phyloP scores from a whole-genome alignment of 2,888 invertebrate species.

The Bellardia pandia region DNA sequence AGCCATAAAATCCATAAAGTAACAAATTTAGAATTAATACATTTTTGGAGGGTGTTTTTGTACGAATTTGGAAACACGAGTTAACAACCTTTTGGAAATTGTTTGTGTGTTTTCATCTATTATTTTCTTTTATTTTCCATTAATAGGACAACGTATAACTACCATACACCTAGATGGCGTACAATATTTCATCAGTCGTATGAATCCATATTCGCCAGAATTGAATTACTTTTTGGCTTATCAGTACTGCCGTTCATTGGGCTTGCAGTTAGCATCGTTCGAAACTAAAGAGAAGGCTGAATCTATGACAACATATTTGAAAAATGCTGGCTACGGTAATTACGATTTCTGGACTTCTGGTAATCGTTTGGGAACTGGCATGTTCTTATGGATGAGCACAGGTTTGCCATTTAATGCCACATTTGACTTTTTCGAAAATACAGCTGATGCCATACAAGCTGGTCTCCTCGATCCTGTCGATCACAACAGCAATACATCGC shows the following conservation, averaged over 20 bases:
- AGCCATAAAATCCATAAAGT: not conserved
- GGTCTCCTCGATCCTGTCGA: slow-evolving; percentile 86
- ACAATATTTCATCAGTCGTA: slow-evolving; percentile 93
- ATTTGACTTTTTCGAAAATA: slow-evolving; percentile 91
- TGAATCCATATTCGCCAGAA: slow-evolving; percentile 94
- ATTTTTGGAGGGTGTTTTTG: not conserved
- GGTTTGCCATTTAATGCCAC: slow-evolving; percentile 94
- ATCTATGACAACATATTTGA: slow-evolving; percentile 92
- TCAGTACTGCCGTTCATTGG: slow-evolving; percentile 94
- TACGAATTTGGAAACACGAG: not conserved
- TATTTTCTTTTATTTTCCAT: slow-evolving; percentile 11
- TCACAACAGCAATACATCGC: slow-evolving; percentile 90
- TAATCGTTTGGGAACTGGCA: slow-evolving; percentile 93
- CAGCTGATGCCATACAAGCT: slow-evolving; percentile 84
- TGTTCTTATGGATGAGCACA: slow-evolving; percentile 96
- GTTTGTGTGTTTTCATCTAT: not conserved
- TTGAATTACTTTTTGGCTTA: slow-evolving; percentile 94
- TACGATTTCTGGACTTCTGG: slow-evolving; percentile 96
- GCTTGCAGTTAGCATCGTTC: slow-evolving; percentile 92
- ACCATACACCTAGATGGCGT: slow-evolving; percentile 94
- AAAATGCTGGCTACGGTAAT: slow-evolving; percentile 93
- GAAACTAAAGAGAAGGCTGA: slow-evolving; percentile 95
- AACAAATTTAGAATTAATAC: not conserved
- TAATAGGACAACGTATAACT: slow-evolving; percentile 91
- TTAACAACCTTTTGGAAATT: slow-evolving; percentile 4